Base-by-base conservation (phyloP, 1,140 invertebrate genomes). In the Anastatus disparis region DNA sequence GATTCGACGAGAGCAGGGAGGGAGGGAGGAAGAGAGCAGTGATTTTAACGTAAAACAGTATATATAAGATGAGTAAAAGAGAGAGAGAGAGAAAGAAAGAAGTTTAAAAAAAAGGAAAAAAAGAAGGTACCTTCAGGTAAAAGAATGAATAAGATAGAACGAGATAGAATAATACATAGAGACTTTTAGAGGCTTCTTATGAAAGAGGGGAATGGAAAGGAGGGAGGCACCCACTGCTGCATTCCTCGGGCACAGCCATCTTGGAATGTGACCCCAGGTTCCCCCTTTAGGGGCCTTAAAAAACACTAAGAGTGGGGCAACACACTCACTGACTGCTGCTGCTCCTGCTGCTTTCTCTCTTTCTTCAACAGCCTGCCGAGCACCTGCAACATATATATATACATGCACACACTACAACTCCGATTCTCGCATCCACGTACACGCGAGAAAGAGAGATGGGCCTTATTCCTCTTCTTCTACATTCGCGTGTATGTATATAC, bases 211-310 rank as follows among this genome's bases (percentile, higher is more conserved):
- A 13, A 56, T 53, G 17, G 17, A 46, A 42, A 44, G 31, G 31
- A 79, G 80, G n/a, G 77, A 80, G 81, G 82, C 81, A 84, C 81
- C 82, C 84, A 85, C 82, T 82, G 85, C 85, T 84, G 84, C 85
- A 87, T 87, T 87, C 86, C 86, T 83, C 75, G 83, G 83, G 80
- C 78, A 81, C 85, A 83, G 85, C 86, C 86, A 87, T 87, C 83
- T 87, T 87, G 85, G 85, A 87, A 87, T 87, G 85, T 85, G 85
- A 86, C 83, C 85, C 82, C 84, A 63, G 81, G 79, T 82, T 74
- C 79, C 82, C 80, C 79, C 77, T 76, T 73, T 71, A 74, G 78
- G 66, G 35, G 56, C 56, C 3, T 7, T 6, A 15, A 20, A 2
- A 65, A 20, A 27, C 29, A 76, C 77, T 77, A 70, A 66, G 72